Conservation (phyloP, 2,888 invertebrate genomes). For the Oscheius onirici region DNA sequence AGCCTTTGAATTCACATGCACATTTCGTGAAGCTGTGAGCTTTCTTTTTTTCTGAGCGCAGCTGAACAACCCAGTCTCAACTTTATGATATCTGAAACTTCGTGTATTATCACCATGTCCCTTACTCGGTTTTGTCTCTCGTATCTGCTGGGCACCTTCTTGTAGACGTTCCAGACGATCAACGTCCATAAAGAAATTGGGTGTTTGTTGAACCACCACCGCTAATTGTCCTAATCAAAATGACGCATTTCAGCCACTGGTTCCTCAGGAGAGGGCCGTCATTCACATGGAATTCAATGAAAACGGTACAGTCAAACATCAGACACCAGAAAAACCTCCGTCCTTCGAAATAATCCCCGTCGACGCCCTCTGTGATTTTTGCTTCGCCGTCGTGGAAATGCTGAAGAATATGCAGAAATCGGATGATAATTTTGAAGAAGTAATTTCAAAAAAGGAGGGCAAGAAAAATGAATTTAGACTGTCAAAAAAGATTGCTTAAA, state of each 20-base stretch:
- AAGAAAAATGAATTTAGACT: constrained; percentile 23
- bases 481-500: constrained; percentile 37
- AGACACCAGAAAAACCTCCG: background rate
- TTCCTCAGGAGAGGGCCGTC: background rate
- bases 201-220: background rate
- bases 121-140: too few relatives aligned
- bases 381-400: constrained; percentile 42
- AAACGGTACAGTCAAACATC: background rate
- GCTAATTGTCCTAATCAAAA: background rate
- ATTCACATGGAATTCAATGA: constrained; percentile 20
- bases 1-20: too few relatives aligned
- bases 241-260: background rate
- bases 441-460: too few relatives aligned
- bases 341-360: constrained; percentile 37
- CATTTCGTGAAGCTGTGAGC: too few relatives aligned
- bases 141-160: too few relatives aligned
- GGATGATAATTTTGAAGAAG: constrained; percentile 42
- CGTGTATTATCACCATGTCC: too few relatives aligned
- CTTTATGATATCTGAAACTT: too few relatives aligned
- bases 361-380: constrained; percentile 47
- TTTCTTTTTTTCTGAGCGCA: too few relatives aligned
- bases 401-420: constrained; percentile 39
- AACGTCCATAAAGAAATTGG: background rate
- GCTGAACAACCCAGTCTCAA: too few relatives aligned
- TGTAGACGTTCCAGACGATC: too few relatives aligned